Conservation (phyloP, 2,888 invertebrate genomes). For the Cactoblastis cactorum region DNA sequence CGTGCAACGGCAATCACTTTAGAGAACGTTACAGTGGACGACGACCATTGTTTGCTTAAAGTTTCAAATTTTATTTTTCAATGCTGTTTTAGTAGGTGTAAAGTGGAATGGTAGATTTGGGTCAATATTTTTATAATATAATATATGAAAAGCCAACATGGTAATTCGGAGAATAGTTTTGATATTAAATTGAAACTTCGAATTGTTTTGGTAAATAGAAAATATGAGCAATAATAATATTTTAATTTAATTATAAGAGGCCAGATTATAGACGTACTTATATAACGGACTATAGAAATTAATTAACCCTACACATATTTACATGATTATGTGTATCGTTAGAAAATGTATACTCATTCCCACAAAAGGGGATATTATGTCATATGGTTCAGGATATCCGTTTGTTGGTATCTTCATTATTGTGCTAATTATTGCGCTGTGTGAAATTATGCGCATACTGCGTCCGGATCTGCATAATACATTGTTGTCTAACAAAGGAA, state of each 20-base stretch:
- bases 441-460: slow-evolving; percentile 16
- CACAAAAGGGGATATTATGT: neutral
- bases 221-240: too few species aligned
- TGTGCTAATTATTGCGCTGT: slow-evolving; percentile 15
- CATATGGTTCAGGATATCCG: slow-evolving; percentile 9
- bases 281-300: too few species aligned
- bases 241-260: too few species aligned
- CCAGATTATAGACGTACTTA: too few species aligned
- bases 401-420: slow-evolving; percentile 12
- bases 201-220: too few species aligned
- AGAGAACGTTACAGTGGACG: slow-evolving; percentile 4
- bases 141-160: too few species aligned
- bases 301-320: too few species aligned
- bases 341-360: neutral
- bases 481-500: slow-evolving; percentile 14
- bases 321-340: neutral
- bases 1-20: slow-evolving; percentile 3
- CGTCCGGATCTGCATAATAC: slow-evolving; percentile 15
- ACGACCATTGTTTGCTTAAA: slow-evolving; percentile 8
- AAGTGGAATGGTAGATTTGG: neutral
- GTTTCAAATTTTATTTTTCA: slow-evolving; percentile 10
- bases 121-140: neutral
- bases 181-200: too few species aligned
- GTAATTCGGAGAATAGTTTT: too few species aligned
- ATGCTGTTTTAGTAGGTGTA: slow-evolving; percentile 4